Percentiles rank a stretch among this genome's conserved stretches.
Conservation (phyloP, 2,113 vertebrate genomes). For the Gopherus flavomarginatus region DNA sequence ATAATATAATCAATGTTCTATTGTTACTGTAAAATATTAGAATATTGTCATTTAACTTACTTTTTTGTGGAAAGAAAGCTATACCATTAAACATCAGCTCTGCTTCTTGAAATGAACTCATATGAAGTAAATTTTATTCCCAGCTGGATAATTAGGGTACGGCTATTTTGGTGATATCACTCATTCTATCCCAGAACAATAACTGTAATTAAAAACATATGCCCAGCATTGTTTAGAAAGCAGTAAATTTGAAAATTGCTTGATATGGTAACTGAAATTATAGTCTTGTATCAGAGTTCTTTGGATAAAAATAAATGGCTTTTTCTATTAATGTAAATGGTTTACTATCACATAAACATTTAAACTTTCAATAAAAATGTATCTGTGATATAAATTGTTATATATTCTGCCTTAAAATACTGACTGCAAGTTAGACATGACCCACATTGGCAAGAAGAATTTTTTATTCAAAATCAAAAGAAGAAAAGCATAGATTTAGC, state of each 20-base stretch:
- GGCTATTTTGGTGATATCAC: neutral
- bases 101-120: neutral
- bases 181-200: rapidly evolving
- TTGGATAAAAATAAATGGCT: neutral
- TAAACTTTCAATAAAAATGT: neutral
- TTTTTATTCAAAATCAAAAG: neutral
- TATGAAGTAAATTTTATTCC: neutral
- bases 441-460: neutral
- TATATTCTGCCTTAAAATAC: neutral
- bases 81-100: no score
- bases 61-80: neutral
- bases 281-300: neutral
- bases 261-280: neutral
- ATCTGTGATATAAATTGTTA: neutral
- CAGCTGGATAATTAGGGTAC: rapidly evolving
- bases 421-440: neutral
- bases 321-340: neutral
- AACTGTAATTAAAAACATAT: neutral
- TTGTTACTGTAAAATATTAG: neutral
- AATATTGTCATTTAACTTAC: neutral
- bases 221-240: neutral
- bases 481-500: neutral
- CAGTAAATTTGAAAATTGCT: neutral
- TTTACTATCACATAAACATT: neutral
- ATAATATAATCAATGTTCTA: neutral